Evolutionary conservation across 2,888 invertebrate genomes (phyloP).

Genomic region (Epinotia brunnichana): DNA sequence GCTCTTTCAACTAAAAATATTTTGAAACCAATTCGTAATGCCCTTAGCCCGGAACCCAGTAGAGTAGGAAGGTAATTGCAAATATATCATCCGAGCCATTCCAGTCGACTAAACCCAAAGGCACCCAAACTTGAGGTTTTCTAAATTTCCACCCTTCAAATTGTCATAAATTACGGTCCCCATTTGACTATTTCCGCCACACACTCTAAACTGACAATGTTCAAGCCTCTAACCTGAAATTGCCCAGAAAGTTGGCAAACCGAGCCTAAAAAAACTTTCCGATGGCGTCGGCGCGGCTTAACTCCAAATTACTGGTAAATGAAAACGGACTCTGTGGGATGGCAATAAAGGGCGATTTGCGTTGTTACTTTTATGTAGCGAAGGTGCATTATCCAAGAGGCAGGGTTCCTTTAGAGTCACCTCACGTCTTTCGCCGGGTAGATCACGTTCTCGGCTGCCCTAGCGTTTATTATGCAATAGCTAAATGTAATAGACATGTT

Average conservation of each 20-base stretch:
- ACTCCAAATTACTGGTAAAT: constrained; percentile 53
- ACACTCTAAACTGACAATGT: constrained; percentile 69
- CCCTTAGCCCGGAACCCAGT: constrained; percentile 2
- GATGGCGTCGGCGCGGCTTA: constrained; percentile 50
- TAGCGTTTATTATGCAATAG: constrained; percentile 76
- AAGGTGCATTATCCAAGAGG: constrained; percentile 54
- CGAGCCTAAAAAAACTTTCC: constrained; percentile 64
- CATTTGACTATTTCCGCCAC: constrained; percentile 65
- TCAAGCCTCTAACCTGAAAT: constrained; percentile 55
- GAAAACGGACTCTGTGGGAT: constrained; percentile 52
- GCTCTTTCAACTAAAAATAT: neutral
- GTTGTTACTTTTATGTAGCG: constrained; percentile 51
- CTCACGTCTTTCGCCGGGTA: constrained; percentile 64
- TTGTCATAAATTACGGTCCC: constrained; percentile 63
- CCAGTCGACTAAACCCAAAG: neutral
- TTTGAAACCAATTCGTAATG: neutral
- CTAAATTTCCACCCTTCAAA: constrained; percentile 50
- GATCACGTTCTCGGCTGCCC: constrained; percentile 63
- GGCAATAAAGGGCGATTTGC: constrained; percentile 66
- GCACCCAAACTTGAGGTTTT: constrained; percentile 32
- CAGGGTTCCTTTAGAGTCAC: constrained; percentile 57
- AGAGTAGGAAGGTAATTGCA: constrained; percentile 15
- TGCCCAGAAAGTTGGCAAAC: constrained; percentile 54
- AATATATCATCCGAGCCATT: constrained; percentile 34
- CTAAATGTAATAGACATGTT: constrained; percentile 72